Evolutionary conservation across 2,797 vertebrate genomes (phyloP).

Genomic region (Notoglanidium macrostoma): DNA sequence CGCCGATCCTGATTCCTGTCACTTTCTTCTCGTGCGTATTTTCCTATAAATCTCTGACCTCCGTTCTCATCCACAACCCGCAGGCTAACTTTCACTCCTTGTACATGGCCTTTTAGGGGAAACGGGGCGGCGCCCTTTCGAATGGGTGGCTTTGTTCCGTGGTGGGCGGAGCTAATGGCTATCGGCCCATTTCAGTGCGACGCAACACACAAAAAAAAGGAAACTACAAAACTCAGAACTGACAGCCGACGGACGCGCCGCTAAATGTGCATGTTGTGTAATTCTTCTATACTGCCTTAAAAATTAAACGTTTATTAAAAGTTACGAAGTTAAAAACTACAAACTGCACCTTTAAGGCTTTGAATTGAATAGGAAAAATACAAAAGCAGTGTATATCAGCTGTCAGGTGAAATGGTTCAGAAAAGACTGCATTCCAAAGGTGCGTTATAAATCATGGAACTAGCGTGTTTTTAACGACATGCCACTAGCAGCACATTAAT

Average conservation of each 20-base stretch:
- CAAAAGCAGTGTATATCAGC: not conserved
- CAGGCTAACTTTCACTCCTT: not conserved
- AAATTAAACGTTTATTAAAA: not conserved
- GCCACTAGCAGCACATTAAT: constrained; percentile 33
- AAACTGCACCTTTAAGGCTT: constrained; percentile 38
- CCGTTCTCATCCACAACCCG: not conserved
- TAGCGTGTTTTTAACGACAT: not conserved
- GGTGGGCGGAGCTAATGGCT: not conserved
- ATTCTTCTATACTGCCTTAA: not conserved
- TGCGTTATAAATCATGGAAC: not conserved
- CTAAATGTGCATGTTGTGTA: not conserved
- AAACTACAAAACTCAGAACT: not conserved
- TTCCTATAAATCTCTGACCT: not conserved
- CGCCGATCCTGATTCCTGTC: too few relatives aligned
- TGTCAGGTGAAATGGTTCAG: not conserved
- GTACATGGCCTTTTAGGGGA: not conserved
- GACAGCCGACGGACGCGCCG: not conserved
- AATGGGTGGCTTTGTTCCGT: not conserved
- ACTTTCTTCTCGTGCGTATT: not conserved
- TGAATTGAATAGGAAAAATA: not conserved
- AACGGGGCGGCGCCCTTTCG: not conserved
- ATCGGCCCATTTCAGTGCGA: too few relatives aligned
- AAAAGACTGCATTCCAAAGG: constrained; percentile 13
- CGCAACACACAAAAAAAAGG: not conserved
- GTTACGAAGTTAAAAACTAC: constrained; percentile 25